phyloP scores from a whole-genome alignment of 2,888 invertebrate species.

The Cheilosia pagana region DNA sequence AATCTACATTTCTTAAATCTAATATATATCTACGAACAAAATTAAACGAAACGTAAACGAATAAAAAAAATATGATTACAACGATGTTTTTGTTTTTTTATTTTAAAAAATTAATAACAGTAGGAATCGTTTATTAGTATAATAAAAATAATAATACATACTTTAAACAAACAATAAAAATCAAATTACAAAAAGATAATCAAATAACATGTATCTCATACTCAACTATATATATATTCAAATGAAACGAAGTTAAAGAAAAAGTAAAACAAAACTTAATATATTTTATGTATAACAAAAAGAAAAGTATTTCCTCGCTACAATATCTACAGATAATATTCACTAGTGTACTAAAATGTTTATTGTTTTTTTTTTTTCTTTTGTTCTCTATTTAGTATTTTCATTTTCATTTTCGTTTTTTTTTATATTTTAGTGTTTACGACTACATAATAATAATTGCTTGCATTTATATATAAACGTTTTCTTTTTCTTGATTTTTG shows the following conservation, averaged over 20 bases:
- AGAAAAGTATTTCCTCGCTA: constrained; percentile 45
- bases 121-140: constrained; percentile 73
- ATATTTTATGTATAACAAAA: constrained; percentile 50
- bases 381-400: constrained; percentile 67
- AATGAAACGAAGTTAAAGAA: constrained; percentile 8
- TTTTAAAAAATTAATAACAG: constrained; percentile 67
- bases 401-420: constrained; percentile 53
- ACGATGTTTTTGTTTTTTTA: constrained; percentile 24
- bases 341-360: constrained; percentile 71
- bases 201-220: too few relatives aligned
- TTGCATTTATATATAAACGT: constrained; percentile 48
- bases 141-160: constrained; percentile 73
- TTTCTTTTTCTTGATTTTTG: constrained; percentile 74
- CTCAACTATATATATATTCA: neutral
- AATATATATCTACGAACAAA: constrained; percentile 62
- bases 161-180: constrained; percentile 41
- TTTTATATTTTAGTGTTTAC: constrained; percentile 53
- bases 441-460: constrained; percentile 64
- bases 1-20: constrained; percentile 69
- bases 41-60: constrained; percentile 47
- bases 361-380: constrained; percentile 65
- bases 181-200: constrained; percentile 25
- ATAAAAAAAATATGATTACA: constrained; percentile 41
- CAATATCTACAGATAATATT: constrained; percentile 70
- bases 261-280: constrained; percentile 14